A percentile compares a stretch with the other conserved stretches of the same genome.
Conservation (phyloP, 2,888 invertebrate species). For the Drosophila merina region DNA sequence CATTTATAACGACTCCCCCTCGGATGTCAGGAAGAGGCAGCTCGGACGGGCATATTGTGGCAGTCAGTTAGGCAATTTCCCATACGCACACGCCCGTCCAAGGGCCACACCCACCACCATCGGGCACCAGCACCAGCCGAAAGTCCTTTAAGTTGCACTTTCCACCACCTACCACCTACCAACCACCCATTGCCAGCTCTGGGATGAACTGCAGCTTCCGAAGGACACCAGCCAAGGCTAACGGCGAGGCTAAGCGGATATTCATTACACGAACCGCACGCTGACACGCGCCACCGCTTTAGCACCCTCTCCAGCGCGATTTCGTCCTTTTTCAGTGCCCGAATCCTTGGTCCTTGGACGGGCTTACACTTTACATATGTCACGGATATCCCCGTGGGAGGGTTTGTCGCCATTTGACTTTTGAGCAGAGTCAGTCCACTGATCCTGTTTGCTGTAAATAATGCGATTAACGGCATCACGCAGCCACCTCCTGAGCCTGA, state of each 20-base stretch:
- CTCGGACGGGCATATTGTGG: constrained; percentile 71
- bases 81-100: constrained; percentile 67
- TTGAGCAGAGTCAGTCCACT: constrained; percentile 79
- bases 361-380: constrained; percentile 84
- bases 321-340: constrained; percentile 16
- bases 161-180: constrained; percentile 23
- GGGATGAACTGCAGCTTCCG: constrained; percentile 58
- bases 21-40: constrained; percentile 8
- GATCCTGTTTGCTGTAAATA: constrained; percentile 84
- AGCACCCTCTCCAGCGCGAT: constrained; percentile 75
- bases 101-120: constrained; percentile 53
- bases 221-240: constrained; percentile 43
- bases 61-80: constrained; percentile 73
- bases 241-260: constrained; percentile 76
- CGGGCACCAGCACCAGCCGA: constrained; percentile 15
- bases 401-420: constrained; percentile 76
- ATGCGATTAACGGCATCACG: constrained; percentile 83
- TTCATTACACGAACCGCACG: constrained; percentile 82
- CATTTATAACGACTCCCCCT: constrained; percentile 33
- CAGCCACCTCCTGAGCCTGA: constrained; percentile 54
- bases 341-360: constrained; percentile 53
- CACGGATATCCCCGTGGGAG: constrained; percentile 84
- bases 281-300: constrained; percentile 83
- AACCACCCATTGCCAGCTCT: neutral
- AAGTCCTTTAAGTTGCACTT: constrained; percentile 14